phyloP scores from a whole-genome alignment of 2,113 vertebrate genomes.

The Arvicanthis niloticus region DNA sequence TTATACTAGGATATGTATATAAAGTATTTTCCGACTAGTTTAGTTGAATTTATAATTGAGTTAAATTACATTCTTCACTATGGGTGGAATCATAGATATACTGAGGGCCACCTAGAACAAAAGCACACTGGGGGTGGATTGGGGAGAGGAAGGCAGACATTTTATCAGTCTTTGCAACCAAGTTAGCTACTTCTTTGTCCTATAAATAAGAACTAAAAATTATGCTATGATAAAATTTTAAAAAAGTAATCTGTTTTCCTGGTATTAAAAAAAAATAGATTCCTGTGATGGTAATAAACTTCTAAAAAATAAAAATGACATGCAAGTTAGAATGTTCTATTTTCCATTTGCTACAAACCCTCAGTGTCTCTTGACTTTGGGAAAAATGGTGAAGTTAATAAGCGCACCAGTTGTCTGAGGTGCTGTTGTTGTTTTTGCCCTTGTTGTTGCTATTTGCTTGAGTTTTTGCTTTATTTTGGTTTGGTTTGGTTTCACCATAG shows the following conservation, averaged over 20 bases:
- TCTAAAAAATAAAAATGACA: background rate
- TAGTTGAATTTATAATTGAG: background rate
- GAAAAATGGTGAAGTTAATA: background rate
- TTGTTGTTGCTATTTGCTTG: too few relatives aligned
- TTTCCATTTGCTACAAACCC: background rate
- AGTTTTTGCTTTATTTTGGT: background rate
- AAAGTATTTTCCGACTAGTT: background rate
- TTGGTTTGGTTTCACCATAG: background rate
- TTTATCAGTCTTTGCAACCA: background rate
- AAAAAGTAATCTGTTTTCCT: background rate
- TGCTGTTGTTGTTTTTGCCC: background rate
- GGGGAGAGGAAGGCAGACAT: accelerated
- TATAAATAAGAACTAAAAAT: background rate
- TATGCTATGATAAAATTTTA: background rate
- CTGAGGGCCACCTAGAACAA: background rate
- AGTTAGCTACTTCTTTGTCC: background rate
- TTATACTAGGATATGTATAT: background rate
- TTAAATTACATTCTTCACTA: background rate
- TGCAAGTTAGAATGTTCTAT: background rate
- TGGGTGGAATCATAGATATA: background rate
- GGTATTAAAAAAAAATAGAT: background rate
- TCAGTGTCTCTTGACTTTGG: background rate
- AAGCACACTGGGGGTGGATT: too few relatives aligned
- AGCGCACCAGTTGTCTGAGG: background rate
- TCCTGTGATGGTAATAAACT: background rate